phyloP scores from a whole-genome alignment of 2,888 invertebrate species.

The Cyaniris semiargus region DNA sequence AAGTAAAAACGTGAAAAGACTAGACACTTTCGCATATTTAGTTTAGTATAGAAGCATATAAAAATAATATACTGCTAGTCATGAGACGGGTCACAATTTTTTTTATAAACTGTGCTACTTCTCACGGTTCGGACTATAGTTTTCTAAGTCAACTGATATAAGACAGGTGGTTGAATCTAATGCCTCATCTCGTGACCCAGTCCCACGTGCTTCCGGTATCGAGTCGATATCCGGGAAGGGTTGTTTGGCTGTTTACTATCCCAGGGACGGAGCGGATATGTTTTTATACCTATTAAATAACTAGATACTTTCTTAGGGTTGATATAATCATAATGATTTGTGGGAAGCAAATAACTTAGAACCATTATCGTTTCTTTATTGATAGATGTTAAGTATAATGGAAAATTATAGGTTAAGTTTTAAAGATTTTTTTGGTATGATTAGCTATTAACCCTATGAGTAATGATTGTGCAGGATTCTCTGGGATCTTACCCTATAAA shows the following conservation, averaged over 20 bases:
- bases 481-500: no score
- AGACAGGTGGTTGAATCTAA: not conserved
- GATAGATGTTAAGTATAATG: no score
- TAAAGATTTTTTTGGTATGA: not conserved
- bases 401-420: no score
- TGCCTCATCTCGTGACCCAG: not conserved
- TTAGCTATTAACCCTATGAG: no score
- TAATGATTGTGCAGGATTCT: no score
- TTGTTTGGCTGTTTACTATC: not conserved
- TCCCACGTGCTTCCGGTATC: conserved; percentile 17
- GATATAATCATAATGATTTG: conserved; percentile 14
- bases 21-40: no score
- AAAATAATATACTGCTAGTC: not conserved
- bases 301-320: not conserved
- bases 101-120: not conserved
- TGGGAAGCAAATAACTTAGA: not conserved
- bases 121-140: not conserved
- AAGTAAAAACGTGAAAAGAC: no score
- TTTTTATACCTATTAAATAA: not conserved
- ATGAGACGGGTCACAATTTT: no score
- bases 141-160: not conserved
- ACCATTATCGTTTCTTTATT: not conserved
- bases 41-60: not conserved
- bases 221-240: conserved; percentile 16
- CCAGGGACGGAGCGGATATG: not conserved